These are phyloP conservation scores for Zaprionus kolodkinae DNA, from an alignment of 1,140 invertebrate species.

Conservation along the genomic window DNA sequence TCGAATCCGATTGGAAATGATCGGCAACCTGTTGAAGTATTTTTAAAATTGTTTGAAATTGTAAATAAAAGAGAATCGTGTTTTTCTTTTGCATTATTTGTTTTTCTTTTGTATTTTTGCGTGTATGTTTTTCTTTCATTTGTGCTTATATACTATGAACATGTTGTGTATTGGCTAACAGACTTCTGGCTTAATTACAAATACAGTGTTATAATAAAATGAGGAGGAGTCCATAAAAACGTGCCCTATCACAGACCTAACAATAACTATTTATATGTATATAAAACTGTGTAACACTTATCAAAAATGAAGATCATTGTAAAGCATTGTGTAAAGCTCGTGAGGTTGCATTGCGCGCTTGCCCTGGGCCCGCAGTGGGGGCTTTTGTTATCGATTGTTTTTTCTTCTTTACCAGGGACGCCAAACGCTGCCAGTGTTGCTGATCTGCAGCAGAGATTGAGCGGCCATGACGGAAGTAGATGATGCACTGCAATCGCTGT, in stretches of 20 bases:
- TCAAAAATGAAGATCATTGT: conserved; percentile 75
- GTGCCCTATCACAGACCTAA: conserved; percentile 79
- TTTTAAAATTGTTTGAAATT: no score
- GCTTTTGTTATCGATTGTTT: conserved; percentile 4
- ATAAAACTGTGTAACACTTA: conserved; percentile 71
- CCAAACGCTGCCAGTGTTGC: conserved; percentile 67
- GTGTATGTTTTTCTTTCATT: conserved; percentile 21
- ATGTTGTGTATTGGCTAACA: conserved; percentile 74
- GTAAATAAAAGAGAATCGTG: conserved; percentile 29
- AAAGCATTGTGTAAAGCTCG: conserved; percentile 76
- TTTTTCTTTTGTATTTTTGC: conserved; percentile 34
- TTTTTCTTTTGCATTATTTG: conserved; percentile 39
- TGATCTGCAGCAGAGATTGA: conserved; percentile 63
- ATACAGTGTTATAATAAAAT: conserved; percentile 40
- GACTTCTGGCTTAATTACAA: conserved; percentile 60
- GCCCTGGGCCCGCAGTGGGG: conserved; percentile 35
- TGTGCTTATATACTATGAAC: conserved; percentile 68
- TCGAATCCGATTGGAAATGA: conserved; percentile 15
- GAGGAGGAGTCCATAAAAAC: conserved; percentile 68
- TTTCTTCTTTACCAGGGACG: conserved; percentile 83
- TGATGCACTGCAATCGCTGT: conserved; percentile 58
- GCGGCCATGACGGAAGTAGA: conserved; percentile 31
- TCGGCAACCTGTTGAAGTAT: not conserved
- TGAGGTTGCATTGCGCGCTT: conserved; percentile 62
- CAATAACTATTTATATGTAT: conserved; percentile 24